These are phyloP conservation scores for Trachymyrmex cornetzi DNA, from an alignment of 1,140 invertebrate species.

Conservation along the genomic window DNA sequence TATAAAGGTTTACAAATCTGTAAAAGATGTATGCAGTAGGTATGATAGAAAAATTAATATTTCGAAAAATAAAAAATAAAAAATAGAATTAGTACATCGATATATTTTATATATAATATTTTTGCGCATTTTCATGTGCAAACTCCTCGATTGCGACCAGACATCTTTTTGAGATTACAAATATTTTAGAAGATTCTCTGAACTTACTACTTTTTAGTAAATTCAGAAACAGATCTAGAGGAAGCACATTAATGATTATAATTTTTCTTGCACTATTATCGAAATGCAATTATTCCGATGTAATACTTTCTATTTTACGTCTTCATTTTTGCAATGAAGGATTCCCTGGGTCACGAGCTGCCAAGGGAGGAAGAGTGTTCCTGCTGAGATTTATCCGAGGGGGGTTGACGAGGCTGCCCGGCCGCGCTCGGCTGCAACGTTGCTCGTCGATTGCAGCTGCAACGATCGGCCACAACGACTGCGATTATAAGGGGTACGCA, in stretches of 20 bases:
- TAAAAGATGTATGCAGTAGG: neutral
- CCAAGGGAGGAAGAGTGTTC: constrained; percentile 82
- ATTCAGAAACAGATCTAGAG: neutral
- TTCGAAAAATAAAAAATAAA: neutral
- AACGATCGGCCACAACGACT: constrained; percentile 78
- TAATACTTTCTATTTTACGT: constrained; percentile 6
- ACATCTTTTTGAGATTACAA: neutral
- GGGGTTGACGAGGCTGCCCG: constrained; percentile 78
- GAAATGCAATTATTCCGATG: neutral
- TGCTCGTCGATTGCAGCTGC: constrained; percentile 41
- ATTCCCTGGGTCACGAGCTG: constrained; percentile 77
- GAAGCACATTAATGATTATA: neutral
- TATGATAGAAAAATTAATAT: neutral
- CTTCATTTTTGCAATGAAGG: constrained; percentile 66
- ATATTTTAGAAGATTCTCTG: neutral
- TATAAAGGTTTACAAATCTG: neutral
- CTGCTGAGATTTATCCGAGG: constrained; percentile 81
- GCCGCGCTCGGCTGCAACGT: constrained; percentile 34
- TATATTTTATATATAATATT: neutral
- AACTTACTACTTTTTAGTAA: neutral
- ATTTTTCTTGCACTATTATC: neutral
- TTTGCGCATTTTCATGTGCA: neutral
- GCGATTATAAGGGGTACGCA: constrained; percentile 64
- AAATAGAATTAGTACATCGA: neutral
- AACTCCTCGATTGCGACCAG: constrained; percentile 10